Percentiles rank a stretch among this genome's conserved stretches.
phyloP scores from a whole-genome alignment of 2,113 vertebrate genomes.

The Xyliphius kryptos region DNA sequence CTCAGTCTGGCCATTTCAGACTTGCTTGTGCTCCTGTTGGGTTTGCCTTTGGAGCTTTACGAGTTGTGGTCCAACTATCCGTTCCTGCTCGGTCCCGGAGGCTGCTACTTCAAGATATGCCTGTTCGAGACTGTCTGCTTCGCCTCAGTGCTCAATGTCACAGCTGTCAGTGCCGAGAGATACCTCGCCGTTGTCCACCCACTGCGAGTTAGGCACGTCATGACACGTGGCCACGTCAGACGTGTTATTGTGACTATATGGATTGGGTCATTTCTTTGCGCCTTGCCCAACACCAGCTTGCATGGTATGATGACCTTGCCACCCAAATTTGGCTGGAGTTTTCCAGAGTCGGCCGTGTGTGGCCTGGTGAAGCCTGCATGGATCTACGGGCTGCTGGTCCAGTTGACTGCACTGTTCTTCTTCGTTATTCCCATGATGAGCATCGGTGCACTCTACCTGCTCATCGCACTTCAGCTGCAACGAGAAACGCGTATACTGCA shows the following conservation, averaged over 20 bases:
- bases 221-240: slow-evolving; percentile 57
- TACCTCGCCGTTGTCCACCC: slow-evolving; percentile 63
- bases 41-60: slow-evolving; percentile 63
- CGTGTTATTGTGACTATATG: slow-evolving; percentile 56
- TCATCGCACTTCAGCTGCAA: slow-evolving; percentile 56
- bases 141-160: slow-evolving; percentile 65
- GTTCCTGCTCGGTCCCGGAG: slow-evolving; percentile 55
- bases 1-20: slow-evolving; percentile 63
- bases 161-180: slow-evolving; percentile 60
- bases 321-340: slow-evolving; percentile 44
- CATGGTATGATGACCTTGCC: slow-evolving; percentile 51
- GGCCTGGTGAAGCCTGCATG: slow-evolving; percentile 14
- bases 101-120: slow-evolving; percentile 66
- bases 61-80: slow-evolving; percentile 67
- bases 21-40: slow-evolving; percentile 62
- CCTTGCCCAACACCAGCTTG: slow-evolving; percentile 62
- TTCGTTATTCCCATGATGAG: slow-evolving; percentile 63
- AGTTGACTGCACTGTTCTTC: slow-evolving; percentile 50
- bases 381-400: slow-evolving; percentile 46
- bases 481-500: slow-evolving; percentile 33
- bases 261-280: slow-evolving; percentile 59
- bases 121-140: slow-evolving; percentile 67
- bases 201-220: slow-evolving; percentile 55
- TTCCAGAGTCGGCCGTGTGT: slow-evolving; percentile 58
- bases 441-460: slow-evolving; percentile 60